Evolutionary conservation across 2,888 invertebrate species (phyloP), one percentile per base, ranked within the genome.

Genomic region (Limulus polyphemus): DNA sequence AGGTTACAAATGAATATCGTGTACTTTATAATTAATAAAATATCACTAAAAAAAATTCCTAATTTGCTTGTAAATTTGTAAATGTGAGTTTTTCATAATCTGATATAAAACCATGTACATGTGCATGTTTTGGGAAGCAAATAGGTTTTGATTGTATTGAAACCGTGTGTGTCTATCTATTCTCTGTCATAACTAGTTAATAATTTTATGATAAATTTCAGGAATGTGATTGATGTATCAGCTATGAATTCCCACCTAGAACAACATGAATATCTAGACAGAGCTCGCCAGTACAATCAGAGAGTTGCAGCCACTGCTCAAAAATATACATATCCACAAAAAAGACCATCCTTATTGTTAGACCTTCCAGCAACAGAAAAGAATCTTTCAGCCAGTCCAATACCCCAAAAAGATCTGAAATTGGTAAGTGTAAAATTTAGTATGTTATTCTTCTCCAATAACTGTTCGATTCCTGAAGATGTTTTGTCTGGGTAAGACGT

Each of bases 171-270:
- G 32, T 32, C n/a, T n/a, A 32, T 32, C 32, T 32, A 7, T 7
- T 17, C 3, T 54, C 32, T 49, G 49, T 17, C 17, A 47, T 10
- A 12, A 16, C 32, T 3, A 10, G 49, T 10, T 16, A 46, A 51
- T 32, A 59, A 52, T 32, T 47, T 17, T 13, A 10, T 46, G 61
- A 58, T 63, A 58, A 55, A 58, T 77, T 79, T 11, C 77, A 91
- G 91, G 64, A 90, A 91, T 78, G 90, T 93, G 64, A 93, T 93
- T 72, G 93, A 93, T 79, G 91, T 93, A n/a, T 88, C 90, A 58
- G 90, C 92, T 3, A 81, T 91, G 69, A 92, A 91, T 67, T 86
- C 89, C 11, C 90, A 90, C 75, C 79, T 93, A 63, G 92, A 93
- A 72, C 88, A 90, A 70, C 87, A 89, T 73, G 93, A 91, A 75